A percentile compares a stretch with the other conserved stretches of the same genome.
These are phyloP conservation scores for Agrilus biguttatus DNA, from an alignment of 2,888 invertebrate species.

Conservation along the genomic window DNA sequence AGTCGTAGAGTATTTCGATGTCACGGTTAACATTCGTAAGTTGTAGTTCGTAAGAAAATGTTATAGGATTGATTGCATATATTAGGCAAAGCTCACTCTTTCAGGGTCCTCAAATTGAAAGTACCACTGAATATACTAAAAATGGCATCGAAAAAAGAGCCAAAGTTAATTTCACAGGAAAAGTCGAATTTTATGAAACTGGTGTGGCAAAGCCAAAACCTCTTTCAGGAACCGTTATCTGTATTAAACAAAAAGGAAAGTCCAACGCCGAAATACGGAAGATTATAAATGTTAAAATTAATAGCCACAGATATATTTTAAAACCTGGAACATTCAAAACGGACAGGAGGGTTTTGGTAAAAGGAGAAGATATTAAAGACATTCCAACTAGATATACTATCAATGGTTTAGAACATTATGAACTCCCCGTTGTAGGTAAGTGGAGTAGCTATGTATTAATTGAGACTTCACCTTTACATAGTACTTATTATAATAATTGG, in stretches of 20 bases:
- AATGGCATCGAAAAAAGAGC: conserved; percentile 44
- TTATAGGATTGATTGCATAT: conserved; percentile 6
- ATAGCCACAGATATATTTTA: conserved; percentile 37
- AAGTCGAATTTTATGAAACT: conserved; percentile 55
- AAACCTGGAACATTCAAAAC: conserved; percentile 49
- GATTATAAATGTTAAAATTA: conserved; percentile 44
- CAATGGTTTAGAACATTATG: conserved; percentile 47
- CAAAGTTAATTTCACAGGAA: conserved; percentile 45
- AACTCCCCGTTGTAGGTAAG: conserved; percentile 53
- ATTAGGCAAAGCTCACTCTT: conserved; percentile 25
- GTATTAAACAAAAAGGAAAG: conserved; percentile 34
- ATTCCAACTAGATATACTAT: conserved; percentile 49
- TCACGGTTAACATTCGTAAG: conserved; percentile 21
- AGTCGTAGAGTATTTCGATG: no score
- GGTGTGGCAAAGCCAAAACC: conserved; percentile 44
- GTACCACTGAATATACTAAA: conserved; percentile 25
- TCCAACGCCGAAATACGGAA: conserved; percentile 38
- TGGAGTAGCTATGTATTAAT: not conserved
- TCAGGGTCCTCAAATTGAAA: conserved; percentile 37
- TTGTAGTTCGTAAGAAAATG: conserved; percentile 19
- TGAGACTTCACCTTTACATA: not conserved
- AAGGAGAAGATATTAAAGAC: conserved; percentile 45
- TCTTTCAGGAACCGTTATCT: conserved; percentile 42
- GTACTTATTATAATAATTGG: not conserved
- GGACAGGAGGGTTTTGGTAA: conserved; percentile 46